These are phyloP conservation scores for Acronicta psi DNA, from an alignment of 2,888 invertebrate species.

Conservation along the genomic window DNA sequence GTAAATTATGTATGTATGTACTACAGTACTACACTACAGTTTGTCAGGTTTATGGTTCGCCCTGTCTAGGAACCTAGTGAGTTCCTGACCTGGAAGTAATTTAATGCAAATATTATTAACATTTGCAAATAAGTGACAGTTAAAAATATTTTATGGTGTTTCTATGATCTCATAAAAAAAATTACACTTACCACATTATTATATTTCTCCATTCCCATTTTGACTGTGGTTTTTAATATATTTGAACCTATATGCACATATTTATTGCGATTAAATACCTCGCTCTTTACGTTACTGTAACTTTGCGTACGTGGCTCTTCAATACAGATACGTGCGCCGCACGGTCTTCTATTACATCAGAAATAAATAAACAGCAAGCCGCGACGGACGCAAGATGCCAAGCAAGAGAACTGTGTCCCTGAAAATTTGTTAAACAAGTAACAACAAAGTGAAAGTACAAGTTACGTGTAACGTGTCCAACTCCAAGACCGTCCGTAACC, in stretches of 20 bases:
- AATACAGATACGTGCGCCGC: conserved; percentile 9
- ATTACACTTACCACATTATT: conserved; percentile 66
- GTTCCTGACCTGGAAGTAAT: too few relatives aligned
- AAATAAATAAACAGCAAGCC: conserved; percentile 32
- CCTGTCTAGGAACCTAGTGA: too few relatives aligned
- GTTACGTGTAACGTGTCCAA: too few relatives aligned
- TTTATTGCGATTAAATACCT: conserved; percentile 11
- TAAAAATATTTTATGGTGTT: too few relatives aligned
- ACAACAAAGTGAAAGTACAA: conserved; percentile 55
- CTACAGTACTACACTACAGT: too few relatives aligned
- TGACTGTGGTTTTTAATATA: conserved; percentile 27
- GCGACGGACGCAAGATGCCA: conserved; percentile 16
- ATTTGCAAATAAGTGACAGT: too few relatives aligned
- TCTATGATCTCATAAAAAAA: too few relatives aligned
- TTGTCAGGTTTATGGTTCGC: too few relatives aligned
- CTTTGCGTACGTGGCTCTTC: conserved; percentile 42
- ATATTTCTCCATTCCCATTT: conserved; percentile 79
- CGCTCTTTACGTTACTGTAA: conserved; percentile 1
- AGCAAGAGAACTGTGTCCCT: conserved; percentile 38
- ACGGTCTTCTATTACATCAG: conserved; percentile 24
- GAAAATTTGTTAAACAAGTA: conserved; percentile 32
- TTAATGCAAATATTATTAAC: too few relatives aligned
- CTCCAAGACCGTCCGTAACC: too few relatives aligned
- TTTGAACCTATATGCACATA: conserved; percentile 20
- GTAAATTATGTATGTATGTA: too few relatives aligned